Evolutionary conservation across 2,888 invertebrate species (phyloP).

Genomic region (Eumerus sabulonum): DNA sequence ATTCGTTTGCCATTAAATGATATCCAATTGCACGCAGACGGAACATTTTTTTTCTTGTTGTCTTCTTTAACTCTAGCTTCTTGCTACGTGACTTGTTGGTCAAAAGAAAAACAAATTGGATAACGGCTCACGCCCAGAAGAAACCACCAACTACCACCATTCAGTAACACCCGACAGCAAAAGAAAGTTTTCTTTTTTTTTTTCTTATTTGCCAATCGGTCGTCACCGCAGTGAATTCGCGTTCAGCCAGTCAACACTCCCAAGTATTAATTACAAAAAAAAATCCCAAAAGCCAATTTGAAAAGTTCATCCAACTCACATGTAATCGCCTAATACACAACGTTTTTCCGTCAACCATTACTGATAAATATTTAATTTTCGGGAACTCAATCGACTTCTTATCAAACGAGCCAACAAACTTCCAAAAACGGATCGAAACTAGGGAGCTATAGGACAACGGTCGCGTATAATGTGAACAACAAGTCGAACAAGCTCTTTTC

Average conservation of each 20-base stretch:
- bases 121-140: constrained; percentile 40
- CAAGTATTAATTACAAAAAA: too few relatives aligned
- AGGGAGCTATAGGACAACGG: too few relatives aligned
- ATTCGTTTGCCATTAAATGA: not conserved
- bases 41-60: constrained; percentile 13
- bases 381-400: not conserved
- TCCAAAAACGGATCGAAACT: not conserved
- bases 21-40: constrained; percentile 39
- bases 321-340: constrained; percentile 10
- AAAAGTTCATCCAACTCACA: constrained; percentile 42
- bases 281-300: not conserved
- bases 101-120: constrained; percentile 18
- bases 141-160: constrained; percentile 5
- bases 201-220: constrained; percentile 37
- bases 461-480: too few relatives aligned
- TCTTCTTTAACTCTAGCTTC: constrained; percentile 6
- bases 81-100: constrained; percentile 42
- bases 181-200: constrained; percentile 31
- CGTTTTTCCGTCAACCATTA: not conserved
- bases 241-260: constrained; percentile 6
- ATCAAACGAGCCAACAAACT: constrained; percentile 8
- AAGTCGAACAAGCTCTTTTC: constrained; percentile 15
- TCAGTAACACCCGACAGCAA: constrained; percentile 12
- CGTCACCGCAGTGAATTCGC: constrained; percentile 11
- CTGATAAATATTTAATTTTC: constrained; percentile 21